phyloP scores from a whole-genome alignment of 2,113 vertebrate genomes.

The Embiotoca jacksoni region DNA sequence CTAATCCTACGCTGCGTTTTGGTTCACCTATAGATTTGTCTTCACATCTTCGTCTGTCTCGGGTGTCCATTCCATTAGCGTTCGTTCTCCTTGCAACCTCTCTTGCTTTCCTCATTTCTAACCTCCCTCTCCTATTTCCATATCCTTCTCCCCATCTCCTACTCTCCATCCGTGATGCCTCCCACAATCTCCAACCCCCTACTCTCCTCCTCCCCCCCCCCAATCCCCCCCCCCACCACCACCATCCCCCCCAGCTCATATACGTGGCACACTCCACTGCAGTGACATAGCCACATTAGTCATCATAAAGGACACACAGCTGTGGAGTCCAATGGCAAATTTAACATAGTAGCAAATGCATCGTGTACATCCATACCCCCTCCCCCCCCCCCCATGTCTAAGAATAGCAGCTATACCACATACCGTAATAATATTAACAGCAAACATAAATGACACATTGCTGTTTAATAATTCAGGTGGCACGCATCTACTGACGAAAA shows the following conservation, averaged over 20 bases:
- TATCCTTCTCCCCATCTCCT: conserved; percentile 17
- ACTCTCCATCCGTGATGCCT: conserved; percentile 23
- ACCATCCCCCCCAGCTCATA: conserved; percentile 18
- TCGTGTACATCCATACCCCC: conserved; percentile 45
- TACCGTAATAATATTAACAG: conserved; percentile 44
- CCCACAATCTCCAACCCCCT: background rate
- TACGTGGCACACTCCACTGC: conserved; percentile 72
- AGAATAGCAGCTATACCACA: conserved; percentile 61
- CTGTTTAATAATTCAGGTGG: conserved; percentile 36
- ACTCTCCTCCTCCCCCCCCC: background rate
- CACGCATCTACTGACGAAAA: conserved; percentile 2
- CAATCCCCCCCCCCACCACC: background rate
- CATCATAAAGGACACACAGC: conserved; percentile 76
- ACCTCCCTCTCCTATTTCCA: conserved; percentile 16
- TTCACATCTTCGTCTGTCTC: background rate
- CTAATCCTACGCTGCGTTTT: conserved; percentile 3
- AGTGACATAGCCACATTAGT: conserved; percentile 78
- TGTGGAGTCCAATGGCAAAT: conserved; percentile 50
- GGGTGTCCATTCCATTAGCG: background rate
- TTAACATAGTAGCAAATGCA: conserved; percentile 57
- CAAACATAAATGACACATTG: conserved; percentile 38
- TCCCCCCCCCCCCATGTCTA: conserved; percentile 40
- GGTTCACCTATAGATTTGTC: conserved; percentile 8
- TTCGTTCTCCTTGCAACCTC: background rate
- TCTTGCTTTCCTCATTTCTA: background rate